These are phyloP conservation scores for Grantiella picta DNA, from an alignment of 2,113 vertebrate genomes.

Conservation along the genomic window DNA sequence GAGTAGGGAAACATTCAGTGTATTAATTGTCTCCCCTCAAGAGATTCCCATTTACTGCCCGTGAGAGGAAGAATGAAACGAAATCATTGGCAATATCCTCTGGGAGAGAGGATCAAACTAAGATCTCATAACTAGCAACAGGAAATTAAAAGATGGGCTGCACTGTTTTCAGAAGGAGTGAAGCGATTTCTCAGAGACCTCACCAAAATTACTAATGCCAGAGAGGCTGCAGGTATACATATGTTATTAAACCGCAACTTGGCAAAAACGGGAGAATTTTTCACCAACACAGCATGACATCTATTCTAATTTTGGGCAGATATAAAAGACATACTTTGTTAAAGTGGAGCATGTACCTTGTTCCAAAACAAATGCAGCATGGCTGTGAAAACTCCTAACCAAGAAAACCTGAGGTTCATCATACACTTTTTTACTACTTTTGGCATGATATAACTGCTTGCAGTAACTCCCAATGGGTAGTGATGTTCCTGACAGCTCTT, in stretches of 20 bases:
- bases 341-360: not conserved
- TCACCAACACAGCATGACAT: not conserved
- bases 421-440: not conserved
- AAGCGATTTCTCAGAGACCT: not conserved
- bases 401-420: not conserved
- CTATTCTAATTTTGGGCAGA: not conserved
- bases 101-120: not conserved
- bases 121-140: not conserved
- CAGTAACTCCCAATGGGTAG: not conserved
- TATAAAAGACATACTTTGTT: not conserved
- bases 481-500: not conserved
- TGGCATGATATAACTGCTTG: not conserved
- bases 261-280: not conserved
- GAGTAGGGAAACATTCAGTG: not conserved
- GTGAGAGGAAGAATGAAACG: not conserved
- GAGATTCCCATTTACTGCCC: not conserved
- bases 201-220: not conserved
- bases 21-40: not conserved
- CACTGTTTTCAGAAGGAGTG: not conserved
- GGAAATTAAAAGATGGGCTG: not conserved
- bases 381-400: not conserved
- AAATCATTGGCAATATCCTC: not conserved
- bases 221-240: not conserved
- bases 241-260: not conserved
- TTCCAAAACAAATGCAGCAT: not conserved